A percentile compares a stretch with the other conserved stretches of the same genome.
Conservation (phyloP, 1,140 invertebrate species). For the Aphis craccivora region DNA sequence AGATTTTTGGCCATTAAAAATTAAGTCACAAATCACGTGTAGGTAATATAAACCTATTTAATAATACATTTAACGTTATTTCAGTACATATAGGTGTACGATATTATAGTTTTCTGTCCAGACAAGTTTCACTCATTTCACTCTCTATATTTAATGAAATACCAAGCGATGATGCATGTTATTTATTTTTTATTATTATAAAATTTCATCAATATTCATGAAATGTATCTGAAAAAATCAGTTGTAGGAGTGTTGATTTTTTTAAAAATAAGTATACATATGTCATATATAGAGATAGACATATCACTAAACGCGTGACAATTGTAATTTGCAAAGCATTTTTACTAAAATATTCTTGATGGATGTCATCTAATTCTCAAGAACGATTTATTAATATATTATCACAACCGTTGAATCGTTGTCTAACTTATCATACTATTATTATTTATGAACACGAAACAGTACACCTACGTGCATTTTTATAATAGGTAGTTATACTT, state of each 20-base stretch:
- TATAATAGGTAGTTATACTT: too few species aligned
- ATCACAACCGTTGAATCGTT: background rate
- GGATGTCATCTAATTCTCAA: background rate
- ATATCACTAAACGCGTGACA: background rate
- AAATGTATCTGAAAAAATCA: background rate
- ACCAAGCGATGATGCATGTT: background rate
- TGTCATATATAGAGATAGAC: background rate
- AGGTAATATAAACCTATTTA: too few species aligned
- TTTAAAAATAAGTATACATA: background rate
- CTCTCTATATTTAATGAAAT: slow-evolving; percentile 17
- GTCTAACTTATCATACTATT: background rate
- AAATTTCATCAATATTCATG: background rate
- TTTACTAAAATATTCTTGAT: background rate
- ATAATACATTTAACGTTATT: background rate
- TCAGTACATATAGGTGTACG: background rate
- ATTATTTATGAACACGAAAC: background rate
- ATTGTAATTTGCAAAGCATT: background rate
- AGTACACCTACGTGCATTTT: too few species aligned
- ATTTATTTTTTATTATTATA: background rate
- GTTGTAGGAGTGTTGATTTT: background rate
- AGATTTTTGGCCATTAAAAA: background rate
- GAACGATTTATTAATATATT: background rate
- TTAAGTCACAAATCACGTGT: background rate
- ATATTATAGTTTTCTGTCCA: background rate
- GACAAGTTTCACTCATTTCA: slow-evolving; percentile 43